Conservation (phyloP, 2,888 invertebrate genomes). For the Gortyna flavago region DNA sequence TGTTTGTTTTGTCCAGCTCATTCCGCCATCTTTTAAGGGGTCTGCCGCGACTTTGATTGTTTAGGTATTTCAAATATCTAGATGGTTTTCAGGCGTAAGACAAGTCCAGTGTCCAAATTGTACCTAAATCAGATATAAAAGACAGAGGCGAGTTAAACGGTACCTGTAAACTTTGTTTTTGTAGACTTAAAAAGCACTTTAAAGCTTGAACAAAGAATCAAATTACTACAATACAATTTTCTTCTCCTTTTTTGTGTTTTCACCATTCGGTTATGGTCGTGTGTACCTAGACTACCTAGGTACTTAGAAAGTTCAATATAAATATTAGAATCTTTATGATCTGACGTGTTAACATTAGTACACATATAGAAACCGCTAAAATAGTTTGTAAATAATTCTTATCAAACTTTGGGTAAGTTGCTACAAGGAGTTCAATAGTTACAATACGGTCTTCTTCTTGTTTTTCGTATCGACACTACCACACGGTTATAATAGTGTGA, state of each 20-base stretch:
- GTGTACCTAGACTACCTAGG: no score
- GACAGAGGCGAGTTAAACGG: not conserved
- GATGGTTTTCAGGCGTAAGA: not conserved
- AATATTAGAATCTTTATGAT: no score
- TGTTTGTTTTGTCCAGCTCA: not conserved
- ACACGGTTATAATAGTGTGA: no score
- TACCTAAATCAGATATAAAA: not conserved
- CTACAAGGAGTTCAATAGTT: no score
- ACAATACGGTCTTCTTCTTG: no score
- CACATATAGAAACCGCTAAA: no score
- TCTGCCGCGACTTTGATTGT: not conserved
- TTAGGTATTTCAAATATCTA: not conserved
- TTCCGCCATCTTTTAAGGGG: not conserved
- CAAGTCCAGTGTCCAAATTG: not conserved
- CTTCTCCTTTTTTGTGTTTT: not conserved
- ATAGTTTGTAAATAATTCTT: no score
- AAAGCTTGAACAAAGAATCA: not conserved
- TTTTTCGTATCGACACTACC: no score
- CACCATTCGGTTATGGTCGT: not conserved
- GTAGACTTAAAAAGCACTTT: not conserved
- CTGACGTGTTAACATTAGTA: no score
- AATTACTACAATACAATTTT: not conserved
- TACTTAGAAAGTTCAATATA: not conserved
- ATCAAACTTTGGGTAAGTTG: no score
- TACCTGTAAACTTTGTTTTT: not conserved